Base-by-base conservation (phyloP, 2,888 invertebrate genomes). In the Andrena dorsata region DNA sequence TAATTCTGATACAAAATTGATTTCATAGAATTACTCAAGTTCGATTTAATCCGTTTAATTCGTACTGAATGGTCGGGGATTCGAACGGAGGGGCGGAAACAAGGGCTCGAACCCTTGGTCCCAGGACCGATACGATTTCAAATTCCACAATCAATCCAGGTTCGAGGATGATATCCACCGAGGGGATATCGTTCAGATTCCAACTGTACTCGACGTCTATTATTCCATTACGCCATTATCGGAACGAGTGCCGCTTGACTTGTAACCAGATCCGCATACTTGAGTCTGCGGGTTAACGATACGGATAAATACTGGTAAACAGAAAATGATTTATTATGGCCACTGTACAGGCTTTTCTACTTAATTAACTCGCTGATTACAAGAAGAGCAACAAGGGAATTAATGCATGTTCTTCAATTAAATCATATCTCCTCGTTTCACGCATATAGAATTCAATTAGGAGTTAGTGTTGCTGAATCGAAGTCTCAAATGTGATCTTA, bases 261-360 rank as follows among this genome's bases (percentile, higher is more conserved):
- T 82, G 86, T 86, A 86, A 86, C 70, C 73, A 73, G 75, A 86
- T 71, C 74, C 70, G 76, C 65, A 64, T 74, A 77, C 79, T 86
- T 76, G 72, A 72, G 56, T 20, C 2, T 61, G n/a, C 20, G 28
- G 53, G 28, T 63, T 76, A 77, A 80, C 73, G 73, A 80, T 80
- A 76, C 53, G 53, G 63, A 73, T 76, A 80, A 77, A 69, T 69
- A 72, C 23, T 41, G 58, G 64, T 41, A 68, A 75, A 86, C 63
- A 51, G 76, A 76, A 82, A 75, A 81, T 85, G 85, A 86, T 85
- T 85, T 85, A 85, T 83, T 68, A 73, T 20, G 32, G 32, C 30
- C 51, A 56, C 53, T 63, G 49, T 64, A 47, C 30, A 47, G 32
- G 8, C 51, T 69, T 77, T 64, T 63, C 51, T 58, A 76, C 30